Base-by-base conservation (phyloP, 2,797 vertebrate genomes). In the Pantherophis vulpinus region DNA sequence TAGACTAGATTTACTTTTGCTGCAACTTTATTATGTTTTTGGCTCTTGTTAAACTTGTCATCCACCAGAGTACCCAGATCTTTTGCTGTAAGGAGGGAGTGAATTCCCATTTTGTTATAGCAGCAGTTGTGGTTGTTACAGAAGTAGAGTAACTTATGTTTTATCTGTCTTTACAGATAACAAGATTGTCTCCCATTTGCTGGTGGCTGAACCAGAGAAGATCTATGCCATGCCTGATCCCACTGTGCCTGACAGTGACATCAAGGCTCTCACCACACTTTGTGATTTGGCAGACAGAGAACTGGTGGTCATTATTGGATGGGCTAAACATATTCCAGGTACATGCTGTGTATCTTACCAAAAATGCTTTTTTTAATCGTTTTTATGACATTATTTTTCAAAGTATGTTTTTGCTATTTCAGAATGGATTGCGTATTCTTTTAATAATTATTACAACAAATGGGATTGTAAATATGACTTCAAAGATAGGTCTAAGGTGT, bases 281-380 rank as follows among this genome's bases (percentile, higher is more conserved):
- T 99, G 99, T 94, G 99, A 99, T 98, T 98, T 99, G 98, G 99
- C 99, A 2, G 99, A 99, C 97, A 98, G 99, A 92, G 99, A 99
- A 96, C 97, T 99, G 96, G 99, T 99, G 96, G 99, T 99, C 96
- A 99, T 99, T 98, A 99, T 99, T 94, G 99, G 99, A 97, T 99
- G 99, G 99, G 99, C 99, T 96, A 99, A 99, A 94, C 99, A 99
- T 97, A 99, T 99, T 98, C 99, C 99, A 98, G 99, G 99, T 99
- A 98, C 92, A 12, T 92, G 70, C 42, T 47, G 20, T 92, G 86
- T 93, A 94, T 27, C 20, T 63, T 89, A 60, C 51, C 10, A 51
- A 27, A 94, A 94, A 0, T 2, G 63, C 59, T 3, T 13, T 37
- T 9, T n/a, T 14, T 2, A 51, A 51, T 94, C 91, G 90, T 93